These are phyloP conservation scores for Galaxea fascicularis DNA, from an alignment of 92 coral and sea anemone species.

Conservation along the genomic window DNA sequence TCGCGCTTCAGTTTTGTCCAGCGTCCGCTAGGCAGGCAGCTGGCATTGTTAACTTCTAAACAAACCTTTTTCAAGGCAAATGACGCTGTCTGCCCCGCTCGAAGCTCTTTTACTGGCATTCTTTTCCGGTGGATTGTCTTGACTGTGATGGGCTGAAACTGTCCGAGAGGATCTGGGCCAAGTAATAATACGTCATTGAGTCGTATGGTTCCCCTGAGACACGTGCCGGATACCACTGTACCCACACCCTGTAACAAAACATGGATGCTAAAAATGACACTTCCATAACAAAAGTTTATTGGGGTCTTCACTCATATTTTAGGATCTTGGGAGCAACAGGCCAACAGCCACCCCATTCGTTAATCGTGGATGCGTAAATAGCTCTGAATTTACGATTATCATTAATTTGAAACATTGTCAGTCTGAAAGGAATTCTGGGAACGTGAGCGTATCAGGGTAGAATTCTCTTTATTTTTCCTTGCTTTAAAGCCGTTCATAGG, in stretches of 20 bases:
- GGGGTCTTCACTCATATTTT: neutral
- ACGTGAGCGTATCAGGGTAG: too few relatives aligned
- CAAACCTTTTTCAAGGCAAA: constrained; percentile 95
- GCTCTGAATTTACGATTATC: too few relatives aligned
- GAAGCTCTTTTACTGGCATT: constrained; percentile 94
- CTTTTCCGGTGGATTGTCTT: constrained; percentile 97
- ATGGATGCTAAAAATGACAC: neutral
- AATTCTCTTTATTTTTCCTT: too few relatives aligned
- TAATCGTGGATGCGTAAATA: too few relatives aligned
- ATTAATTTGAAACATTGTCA: too few relatives aligned
- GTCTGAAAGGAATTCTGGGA: too few relatives aligned
- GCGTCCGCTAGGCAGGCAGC: too few relatives aligned
- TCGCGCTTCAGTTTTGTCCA: too few relatives aligned
- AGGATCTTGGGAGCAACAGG: too few relatives aligned
- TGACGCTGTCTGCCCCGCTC: constrained; percentile 98
- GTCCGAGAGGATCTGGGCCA: constrained; percentile 99
- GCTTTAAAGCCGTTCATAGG: too few relatives aligned
- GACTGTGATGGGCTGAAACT: constrained; percentile 92
- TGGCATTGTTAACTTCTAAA: neutral
- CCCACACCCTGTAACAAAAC: constrained; percentile 86
- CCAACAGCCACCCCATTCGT: too few relatives aligned
- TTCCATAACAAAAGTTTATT: neutral
- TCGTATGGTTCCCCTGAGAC: constrained; percentile 91
- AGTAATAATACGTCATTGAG: constrained; percentile 89
- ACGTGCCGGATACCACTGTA: constrained; percentile 97